A percentile compares a stretch with the other conserved stretches of the same genome.
Conservation (phyloP, 2,888 invertebrate genomes). For the Sinopyrophorus schimmeli region DNA sequence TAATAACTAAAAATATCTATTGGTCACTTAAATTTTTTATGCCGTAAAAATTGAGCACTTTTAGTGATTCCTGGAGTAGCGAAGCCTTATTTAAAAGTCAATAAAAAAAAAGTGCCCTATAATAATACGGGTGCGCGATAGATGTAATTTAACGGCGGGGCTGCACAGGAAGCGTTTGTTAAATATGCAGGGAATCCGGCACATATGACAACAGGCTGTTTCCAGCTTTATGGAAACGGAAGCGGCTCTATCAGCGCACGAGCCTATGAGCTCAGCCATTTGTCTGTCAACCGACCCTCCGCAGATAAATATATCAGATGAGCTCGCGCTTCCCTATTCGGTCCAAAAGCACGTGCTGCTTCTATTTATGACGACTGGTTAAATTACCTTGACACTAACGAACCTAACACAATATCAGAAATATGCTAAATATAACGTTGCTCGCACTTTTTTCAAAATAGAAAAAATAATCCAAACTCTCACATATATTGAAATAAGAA, state of each 20-base stretch:
- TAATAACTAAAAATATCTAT: no score
- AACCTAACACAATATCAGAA: slow-evolving; percentile 45
- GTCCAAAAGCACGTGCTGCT: slow-evolving; percentile 50
- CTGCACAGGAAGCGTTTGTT: slow-evolving; percentile 45
- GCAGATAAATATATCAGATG: slow-evolving; percentile 50
- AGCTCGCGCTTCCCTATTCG: slow-evolving; percentile 46
- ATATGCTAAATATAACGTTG: slow-evolving; percentile 39
- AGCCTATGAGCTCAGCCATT: slow-evolving; percentile 50
- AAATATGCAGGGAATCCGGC: slow-evolving; percentile 49
- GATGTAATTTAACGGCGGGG: slow-evolving; percentile 47
- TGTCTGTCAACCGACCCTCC: slow-evolving; percentile 52
- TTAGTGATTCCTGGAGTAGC: slow-evolving; percentile 22
- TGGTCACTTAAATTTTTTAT: slow-evolving; percentile 27
- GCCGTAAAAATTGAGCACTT: slow-evolving; percentile 29
- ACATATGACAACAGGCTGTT: slow-evolving; percentile 55
- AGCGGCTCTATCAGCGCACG: slow-evolving; percentile 49
- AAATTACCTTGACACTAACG: slow-evolving; percentile 56
- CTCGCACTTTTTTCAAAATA: slow-evolving; percentile 18
- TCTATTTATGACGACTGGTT: slow-evolving; percentile 54
- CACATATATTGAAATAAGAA: slow-evolving; percentile 33
- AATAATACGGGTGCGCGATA: slow-evolving; percentile 29
- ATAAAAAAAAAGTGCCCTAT: slow-evolving; percentile 25
- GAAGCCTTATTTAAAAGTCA: slow-evolving; percentile 28
- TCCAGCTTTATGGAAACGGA: slow-evolving; percentile 57
- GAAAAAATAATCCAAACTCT: slow-evolving; percentile 34